phyloP scores from a whole-genome alignment of 2,113 vertebrate species.

The Sylvilagus bachmani region DNA sequence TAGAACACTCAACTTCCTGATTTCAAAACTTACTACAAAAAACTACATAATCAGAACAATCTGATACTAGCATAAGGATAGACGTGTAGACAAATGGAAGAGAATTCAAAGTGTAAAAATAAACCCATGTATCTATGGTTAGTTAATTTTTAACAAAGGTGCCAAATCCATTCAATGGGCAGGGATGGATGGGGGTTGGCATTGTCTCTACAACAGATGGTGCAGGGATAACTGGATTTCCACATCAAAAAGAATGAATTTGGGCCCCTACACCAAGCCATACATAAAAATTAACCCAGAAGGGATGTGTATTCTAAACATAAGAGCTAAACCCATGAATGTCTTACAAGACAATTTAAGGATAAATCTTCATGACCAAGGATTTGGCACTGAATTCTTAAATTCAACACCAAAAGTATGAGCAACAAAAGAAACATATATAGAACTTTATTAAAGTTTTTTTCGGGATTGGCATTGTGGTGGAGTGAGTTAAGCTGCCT shows the following conservation, averaged over 20 bases:
- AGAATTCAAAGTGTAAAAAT: too few relatives aligned
- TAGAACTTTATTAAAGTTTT: neutral
- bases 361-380: neutral
- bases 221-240: neutral
- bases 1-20: neutral
- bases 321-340: neutral
- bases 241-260: neutral
- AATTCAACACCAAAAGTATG: neutral
- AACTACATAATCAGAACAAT: too few relatives aligned
- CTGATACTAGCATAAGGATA: too few relatives aligned
- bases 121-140: neutral
- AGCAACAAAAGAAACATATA: neutral
- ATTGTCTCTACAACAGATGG: neutral
- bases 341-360: neutral
- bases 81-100: too few relatives aligned
- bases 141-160: neutral
- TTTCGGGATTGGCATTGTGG: too few relatives aligned
- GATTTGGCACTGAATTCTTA: neutral
- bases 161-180: too few relatives aligned
- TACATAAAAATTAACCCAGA: neutral
- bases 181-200: too few relatives aligned
- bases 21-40: neutral
- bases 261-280: too few relatives aligned
- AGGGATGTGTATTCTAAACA: neutral
- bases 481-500: too few relatives aligned